Conservation (phyloP, 2,888 invertebrate species). For the Trichacis sp. region DNA sequence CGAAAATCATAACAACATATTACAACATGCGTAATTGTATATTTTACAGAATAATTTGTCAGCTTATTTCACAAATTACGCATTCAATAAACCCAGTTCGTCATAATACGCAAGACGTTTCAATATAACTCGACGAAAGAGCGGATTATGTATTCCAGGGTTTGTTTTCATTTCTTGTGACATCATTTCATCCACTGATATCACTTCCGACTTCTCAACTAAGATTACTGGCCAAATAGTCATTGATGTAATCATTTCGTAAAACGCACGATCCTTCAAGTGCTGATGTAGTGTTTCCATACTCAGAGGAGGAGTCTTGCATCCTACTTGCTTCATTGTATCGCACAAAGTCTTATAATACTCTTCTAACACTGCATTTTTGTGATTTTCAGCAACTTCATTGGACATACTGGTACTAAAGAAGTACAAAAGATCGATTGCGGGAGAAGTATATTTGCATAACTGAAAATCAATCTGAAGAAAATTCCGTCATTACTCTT, state of each 20-base stretch:
- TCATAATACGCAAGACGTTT: conserved; percentile 51
- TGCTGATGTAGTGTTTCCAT: conserved; percentile 42
- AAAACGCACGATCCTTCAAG: conserved; percentile 43
- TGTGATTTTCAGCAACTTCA: conserved; percentile 44
- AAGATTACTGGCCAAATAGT: conserved; percentile 53
- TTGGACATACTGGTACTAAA: conserved; percentile 63
- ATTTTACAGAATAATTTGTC: too few relatives aligned
- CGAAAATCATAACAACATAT: too few relatives aligned
- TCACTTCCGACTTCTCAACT: conserved; percentile 48
- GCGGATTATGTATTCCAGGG: conserved; percentile 35
- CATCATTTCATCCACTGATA: conserved; percentile 54
- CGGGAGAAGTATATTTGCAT: conserved; percentile 66
- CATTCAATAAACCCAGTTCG: conserved; percentile 54
- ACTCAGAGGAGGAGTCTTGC: conserved; percentile 52
- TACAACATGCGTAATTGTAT: too few relatives aligned
- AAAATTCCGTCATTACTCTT: too few relatives aligned
- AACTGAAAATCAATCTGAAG: conserved; percentile 71
- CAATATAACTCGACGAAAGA: conserved; percentile 46
- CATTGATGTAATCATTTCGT: conserved; percentile 49
- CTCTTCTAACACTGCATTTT: conserved; percentile 47
- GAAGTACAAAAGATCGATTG: too few relatives aligned
- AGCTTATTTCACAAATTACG: too few relatives aligned
- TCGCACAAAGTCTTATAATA: conserved; percentile 46
- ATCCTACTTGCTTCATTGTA: conserved; percentile 53
- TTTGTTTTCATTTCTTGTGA: neutral